Evolutionary conservation across 2,797 vertebrate species (phyloP).

Genomic region (Gymnoscopelus microlampas): DNA sequence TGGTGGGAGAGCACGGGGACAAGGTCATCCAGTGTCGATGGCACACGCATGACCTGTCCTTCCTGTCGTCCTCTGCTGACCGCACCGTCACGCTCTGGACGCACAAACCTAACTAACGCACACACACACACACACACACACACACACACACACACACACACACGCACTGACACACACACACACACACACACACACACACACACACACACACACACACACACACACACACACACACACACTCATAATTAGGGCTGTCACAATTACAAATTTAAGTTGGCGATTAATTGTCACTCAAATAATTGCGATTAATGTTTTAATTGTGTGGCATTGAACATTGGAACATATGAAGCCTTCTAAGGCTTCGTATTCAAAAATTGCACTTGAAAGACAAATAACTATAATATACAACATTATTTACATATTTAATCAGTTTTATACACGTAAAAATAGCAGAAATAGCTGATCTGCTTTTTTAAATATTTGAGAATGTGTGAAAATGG

Average conservation of each 20-base stretch:
- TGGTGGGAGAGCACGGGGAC: slow-evolving; percentile 95
- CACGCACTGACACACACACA: slow-evolving; percentile 26
- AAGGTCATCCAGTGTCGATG: slow-evolving; percentile 99
- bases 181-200: slow-evolving; percentile 29
- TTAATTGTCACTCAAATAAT: too few relatives aligned
- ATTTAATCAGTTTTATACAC: too few relatives aligned
- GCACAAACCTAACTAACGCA: slow-evolving; percentile 84
- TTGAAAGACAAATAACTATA: too few relatives aligned
- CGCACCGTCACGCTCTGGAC: slow-evolving; percentile 98
- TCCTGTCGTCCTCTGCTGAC: slow-evolving; percentile 97
- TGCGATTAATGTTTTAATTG: too few relatives aligned
- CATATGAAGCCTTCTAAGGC: too few relatives aligned
- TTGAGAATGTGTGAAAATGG: too few relatives aligned
- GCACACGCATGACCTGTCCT: slow-evolving; percentile 97
- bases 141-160: slow-evolving; percentile 16
- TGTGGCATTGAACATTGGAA: too few relatives aligned
- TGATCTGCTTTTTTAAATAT: too few relatives aligned
- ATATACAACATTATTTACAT: too few relatives aligned
- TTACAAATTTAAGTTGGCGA: too few relatives aligned
- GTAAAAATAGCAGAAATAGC: too few relatives aligned
- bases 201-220: slow-evolving; percentile 19
- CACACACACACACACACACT: slow-evolving; percentile 4
- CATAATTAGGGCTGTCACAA: too few relatives aligned
- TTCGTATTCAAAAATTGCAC: neutral
- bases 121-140: slow-evolving; percentile 3